Percentiles rank a stretch among this genome's conserved stretches.
These are phyloP conservation scores for Hydrocynus forskahlii DNA, from an alignment of 2,797 vertebrate genomes.

Conservation along the genomic window DNA sequence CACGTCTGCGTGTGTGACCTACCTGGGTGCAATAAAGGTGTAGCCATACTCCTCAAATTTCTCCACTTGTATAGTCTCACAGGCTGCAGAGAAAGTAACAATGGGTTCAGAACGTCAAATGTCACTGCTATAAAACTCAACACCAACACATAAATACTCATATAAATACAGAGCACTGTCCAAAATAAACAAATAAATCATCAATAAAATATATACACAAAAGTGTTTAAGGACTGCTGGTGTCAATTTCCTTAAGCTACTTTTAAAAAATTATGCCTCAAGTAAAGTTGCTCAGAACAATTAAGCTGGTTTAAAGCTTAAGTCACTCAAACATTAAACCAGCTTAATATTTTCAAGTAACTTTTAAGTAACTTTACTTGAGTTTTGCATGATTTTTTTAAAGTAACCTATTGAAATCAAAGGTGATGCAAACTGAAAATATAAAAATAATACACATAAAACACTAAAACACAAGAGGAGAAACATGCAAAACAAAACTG, in stretches of 20 bases:
- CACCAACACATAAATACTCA: background rate
- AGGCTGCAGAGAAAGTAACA: slow-evolving; percentile 76
- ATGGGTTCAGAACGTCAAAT: slow-evolving; percentile 1
- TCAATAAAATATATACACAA: background rate
- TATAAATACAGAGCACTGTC: background rate
- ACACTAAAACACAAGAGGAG: background rate
- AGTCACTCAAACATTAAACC: too few relatives aligned
- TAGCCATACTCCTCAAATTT: slow-evolving; percentile 90
- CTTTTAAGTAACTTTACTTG: too few relatives aligned
- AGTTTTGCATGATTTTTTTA: too few relatives aligned
- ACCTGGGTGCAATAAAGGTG: slow-evolving; percentile 94
- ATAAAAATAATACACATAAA: background rate
- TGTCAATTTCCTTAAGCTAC: too few relatives aligned
- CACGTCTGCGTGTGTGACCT: slow-evolving; percentile 57
- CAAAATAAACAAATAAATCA: background rate
- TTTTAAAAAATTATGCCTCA: too few relatives aligned
- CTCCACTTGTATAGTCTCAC: slow-evolving; percentile 87
- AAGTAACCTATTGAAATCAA: too few relatives aligned
- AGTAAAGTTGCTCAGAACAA: too few relatives aligned
- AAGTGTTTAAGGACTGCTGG: background rate
- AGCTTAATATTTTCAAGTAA: too few relatives aligned
- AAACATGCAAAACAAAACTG: slow-evolving; percentile 6
- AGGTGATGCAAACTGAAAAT: too few relatives aligned
- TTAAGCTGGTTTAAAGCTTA: too few relatives aligned
- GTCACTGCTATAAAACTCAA: slow-evolving; percentile 9